Evolutionary conservation across 2,797 vertebrate genomes (phyloP).

Genomic region (Crocodylus rhombifer): DNA sequence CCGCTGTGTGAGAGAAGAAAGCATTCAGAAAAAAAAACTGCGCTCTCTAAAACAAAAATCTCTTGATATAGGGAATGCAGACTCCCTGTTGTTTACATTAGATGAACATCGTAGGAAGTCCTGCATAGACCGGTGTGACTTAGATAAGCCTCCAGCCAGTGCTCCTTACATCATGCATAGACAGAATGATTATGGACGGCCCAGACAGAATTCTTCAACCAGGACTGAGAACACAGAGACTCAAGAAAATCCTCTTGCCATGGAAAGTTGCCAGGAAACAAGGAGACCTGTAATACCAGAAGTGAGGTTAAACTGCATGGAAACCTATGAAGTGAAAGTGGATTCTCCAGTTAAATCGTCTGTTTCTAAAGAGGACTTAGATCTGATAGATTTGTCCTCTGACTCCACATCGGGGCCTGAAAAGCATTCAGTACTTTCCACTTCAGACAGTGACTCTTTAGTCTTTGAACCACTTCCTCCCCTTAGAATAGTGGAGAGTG

Average conservation of each 20-base stretch:
- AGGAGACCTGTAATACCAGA: constrained; percentile 93
- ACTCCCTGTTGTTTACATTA: constrained; percentile 95
- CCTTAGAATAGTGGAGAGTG: constrained; percentile 96
- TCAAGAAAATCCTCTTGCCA: constrained; percentile 66
- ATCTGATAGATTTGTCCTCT: constrained; percentile 97
- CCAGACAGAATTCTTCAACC: constrained; percentile 80
- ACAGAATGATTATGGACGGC: constrained; percentile 75
- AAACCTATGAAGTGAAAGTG: constrained; percentile 91
- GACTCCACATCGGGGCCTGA: constrained; percentile 96
- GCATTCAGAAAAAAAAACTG: constrained; percentile 94
- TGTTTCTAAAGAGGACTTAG: constrained; percentile 88
- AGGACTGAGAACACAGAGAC: constrained; percentile 80
- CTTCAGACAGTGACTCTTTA: constrained; percentile 96
- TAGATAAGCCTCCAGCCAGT: constrained; percentile 85
- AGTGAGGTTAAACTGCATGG: constrained; percentile 97
- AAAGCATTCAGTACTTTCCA: constrained; percentile 92
- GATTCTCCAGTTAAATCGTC: constrained; percentile 82
- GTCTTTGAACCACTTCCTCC: constrained; percentile 96
- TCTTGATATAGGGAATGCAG: constrained; percentile 97
- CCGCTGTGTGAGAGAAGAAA: constrained; percentile 95
- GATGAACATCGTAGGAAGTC: constrained; percentile 98
- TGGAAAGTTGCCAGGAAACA: constrained; percentile 81
- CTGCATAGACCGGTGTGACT: constrained; percentile 94
- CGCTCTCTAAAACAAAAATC: constrained; percentile 99
- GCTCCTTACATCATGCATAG: constrained; percentile 74